Evolutionary conservation across 2,888 invertebrate genomes (phyloP), one percentile per base, ranked within the genome.

Genomic region (Microplitis deprimator): DNA sequence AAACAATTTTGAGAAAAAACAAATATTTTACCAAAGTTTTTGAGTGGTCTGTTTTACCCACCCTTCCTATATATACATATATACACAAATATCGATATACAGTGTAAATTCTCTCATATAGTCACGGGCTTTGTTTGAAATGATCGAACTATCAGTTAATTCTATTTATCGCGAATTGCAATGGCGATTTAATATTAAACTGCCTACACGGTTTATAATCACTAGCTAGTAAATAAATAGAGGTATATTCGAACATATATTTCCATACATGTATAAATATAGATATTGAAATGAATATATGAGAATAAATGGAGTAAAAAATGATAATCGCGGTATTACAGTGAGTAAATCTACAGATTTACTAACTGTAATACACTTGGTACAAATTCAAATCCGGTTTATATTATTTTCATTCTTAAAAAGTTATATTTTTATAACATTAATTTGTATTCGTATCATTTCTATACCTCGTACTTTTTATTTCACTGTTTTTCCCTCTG

Each of bases 131-230:
- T 16, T 39, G 16, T 60, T 29, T n/a, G 39, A 71, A 71, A 71
- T 71, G 61, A 71, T 50, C 13, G 50, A 50, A 13, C 61, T 71
- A 71, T 71, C 61, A 38, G 71, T 39, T 71, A 71, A 71, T 71
- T 71, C 29, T 59, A 61, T 71, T 71, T 61, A 61, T 60, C 29
- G n/a, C 38, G 61, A n/a, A 71, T 71, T 71, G 71, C 71, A 71
- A 38, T 16, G 38, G 71, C 61, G 71, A 71, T 60, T 61, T 38
- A 60, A 38, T 60, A 20, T 50, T 50, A 13, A 50, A 50, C 50
- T 50, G 13, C 50, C 50, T 13, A 50, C 50, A 50, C 8, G 61
- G 60, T 60, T 71, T 61, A 71, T 61, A 20, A 10, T 67, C 8
- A 38, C 13, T 13, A 39, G 67, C 67, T 71, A 50, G 38, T 29